Evolutionary conservation across 1,140 invertebrate genomes (phyloP).

Genomic region (Polypedilum vanderplanki): DNA sequence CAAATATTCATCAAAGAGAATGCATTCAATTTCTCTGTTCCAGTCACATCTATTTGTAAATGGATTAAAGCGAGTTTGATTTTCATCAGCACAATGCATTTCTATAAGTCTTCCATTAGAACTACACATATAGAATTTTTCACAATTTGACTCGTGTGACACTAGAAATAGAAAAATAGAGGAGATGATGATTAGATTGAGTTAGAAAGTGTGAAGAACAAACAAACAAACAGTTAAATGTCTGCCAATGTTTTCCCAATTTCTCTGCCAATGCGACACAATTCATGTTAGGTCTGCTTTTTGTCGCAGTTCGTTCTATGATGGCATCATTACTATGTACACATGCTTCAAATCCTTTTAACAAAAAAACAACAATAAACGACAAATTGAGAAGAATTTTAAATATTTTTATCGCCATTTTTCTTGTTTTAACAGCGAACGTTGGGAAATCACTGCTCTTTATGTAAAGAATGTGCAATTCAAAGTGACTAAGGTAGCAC

Average conservation of each 20-base stretch:
- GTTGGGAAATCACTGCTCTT: too few relatives aligned
- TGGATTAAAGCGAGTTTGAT: background rate
- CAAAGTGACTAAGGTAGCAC: background rate
- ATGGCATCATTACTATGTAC: background rate
- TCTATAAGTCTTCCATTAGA: background rate
- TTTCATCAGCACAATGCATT: background rate
- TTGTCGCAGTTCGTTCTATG: background rate
- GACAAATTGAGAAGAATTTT: background rate
- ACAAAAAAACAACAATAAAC: background rate
- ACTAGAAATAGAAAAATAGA: background rate
- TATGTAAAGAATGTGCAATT: background rate
- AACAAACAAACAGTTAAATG: background rate
- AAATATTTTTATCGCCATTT: background rate
- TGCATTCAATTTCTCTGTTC: background rate
- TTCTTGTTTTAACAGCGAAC: background rate
- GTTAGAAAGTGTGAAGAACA: background rate
- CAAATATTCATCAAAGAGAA: background rate
- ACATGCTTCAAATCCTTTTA: background rate
- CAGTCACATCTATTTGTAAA: background rate
- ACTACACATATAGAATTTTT: background rate
- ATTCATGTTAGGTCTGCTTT: background rate
- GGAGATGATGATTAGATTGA: background rate
- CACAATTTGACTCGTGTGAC: background rate
- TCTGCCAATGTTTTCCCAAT: background rate
- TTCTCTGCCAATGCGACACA: conserved; percentile 1